phyloP scores from a whole-genome alignment of 2,888 invertebrate species.

The Agrilus biguttatus region DNA sequence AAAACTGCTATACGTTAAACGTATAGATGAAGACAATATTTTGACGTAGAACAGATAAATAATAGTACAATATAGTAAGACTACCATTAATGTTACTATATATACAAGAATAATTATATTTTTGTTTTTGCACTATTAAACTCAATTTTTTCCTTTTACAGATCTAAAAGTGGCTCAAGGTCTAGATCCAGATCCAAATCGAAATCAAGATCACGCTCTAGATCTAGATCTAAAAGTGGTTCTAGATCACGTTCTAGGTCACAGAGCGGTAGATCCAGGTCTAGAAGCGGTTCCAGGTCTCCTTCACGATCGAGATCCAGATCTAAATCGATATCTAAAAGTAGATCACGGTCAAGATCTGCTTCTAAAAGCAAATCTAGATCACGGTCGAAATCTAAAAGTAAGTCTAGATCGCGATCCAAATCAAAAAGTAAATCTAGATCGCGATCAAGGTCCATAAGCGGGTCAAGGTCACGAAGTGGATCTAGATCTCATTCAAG shows the following conservation, averaged over 20 bases:
- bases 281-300: conserved; percentile 30
- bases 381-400: conserved; percentile 21
- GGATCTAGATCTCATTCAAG: conserved; percentile 2
- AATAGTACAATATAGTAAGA: too few relatives aligned
- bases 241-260: conserved; percentile 23
- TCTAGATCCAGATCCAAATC: conserved; percentile 22
- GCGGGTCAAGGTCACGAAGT: conserved; percentile 2
- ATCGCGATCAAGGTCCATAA: neutral
- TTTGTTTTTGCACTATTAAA: too few relatives aligned
- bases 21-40: too few relatives aligned
- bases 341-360: conserved; percentile 14
- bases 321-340: conserved; percentile 18
- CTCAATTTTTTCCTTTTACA: neutral
- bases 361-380: conserved; percentile 10
- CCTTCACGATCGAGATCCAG: conserved; percentile 25
- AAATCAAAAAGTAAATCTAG: conserved; percentile 1
- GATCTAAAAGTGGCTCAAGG: conserved; percentile 31
- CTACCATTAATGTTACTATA: too few relatives aligned
- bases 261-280: conserved; percentile 22
- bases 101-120: too few relatives aligned
- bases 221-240: conserved; percentile 32
- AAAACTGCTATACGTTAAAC: too few relatives aligned
- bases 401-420: conserved; percentile 18
- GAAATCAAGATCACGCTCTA: conserved; percentile 23
- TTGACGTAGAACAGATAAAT: too few relatives aligned